Base-by-base conservation (phyloP, 1,140 invertebrate species). In the Anadara kagoshimensis region DNA sequence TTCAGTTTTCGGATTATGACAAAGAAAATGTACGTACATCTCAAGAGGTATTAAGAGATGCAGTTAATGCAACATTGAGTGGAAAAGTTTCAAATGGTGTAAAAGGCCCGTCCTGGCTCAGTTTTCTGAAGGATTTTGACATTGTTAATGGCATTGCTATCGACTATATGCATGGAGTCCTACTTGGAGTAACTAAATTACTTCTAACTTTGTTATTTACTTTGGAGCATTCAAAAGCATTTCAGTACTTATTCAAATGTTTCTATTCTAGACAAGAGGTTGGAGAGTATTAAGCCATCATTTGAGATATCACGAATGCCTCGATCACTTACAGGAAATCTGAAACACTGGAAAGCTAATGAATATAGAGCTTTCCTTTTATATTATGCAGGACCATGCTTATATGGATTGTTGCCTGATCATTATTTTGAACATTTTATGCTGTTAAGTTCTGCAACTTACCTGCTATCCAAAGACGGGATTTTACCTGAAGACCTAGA, bases 331-430 rank as follows among this genome's bases (percentile, higher is more conserved):
- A 24, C 22, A 7, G 12, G 57, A 43, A 61, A 72, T 56, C 65
- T 65, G 8, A 64, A 72, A 65, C 65, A 65, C 36, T 72, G 69
- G 69, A 72, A 72, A 57, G 69, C 69, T 1, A 65, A 61, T 1
- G 69, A 72, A 51, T 41, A 44, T 10, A 10, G 69, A 2, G 47
- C 69, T 12, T 72, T 61, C 62, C n/a, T 72, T 2, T 51, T 72
- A 10, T 72, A 45, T 49, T 72, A 72, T 43, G 65, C 69, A 20
- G 11, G 20, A 20, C 69, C 61, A n/a, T n/a, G n/a, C n/a, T n/a
- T n/a, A n/a, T n/a, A n/a, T n/a, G n/a, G n/a, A n/a, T n/a, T n/a
- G n/a, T n/a, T n/a, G n/a, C n/a, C n/a, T n/a, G n/a, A n/a, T n/a
- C n/a, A n/a, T n/a, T n/a, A n/a, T n/a, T n/a, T n/a, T n/a, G n/a